Conservation (phyloP, 1,140 invertebrate species). For the Calephelis virginiensis region DNA sequence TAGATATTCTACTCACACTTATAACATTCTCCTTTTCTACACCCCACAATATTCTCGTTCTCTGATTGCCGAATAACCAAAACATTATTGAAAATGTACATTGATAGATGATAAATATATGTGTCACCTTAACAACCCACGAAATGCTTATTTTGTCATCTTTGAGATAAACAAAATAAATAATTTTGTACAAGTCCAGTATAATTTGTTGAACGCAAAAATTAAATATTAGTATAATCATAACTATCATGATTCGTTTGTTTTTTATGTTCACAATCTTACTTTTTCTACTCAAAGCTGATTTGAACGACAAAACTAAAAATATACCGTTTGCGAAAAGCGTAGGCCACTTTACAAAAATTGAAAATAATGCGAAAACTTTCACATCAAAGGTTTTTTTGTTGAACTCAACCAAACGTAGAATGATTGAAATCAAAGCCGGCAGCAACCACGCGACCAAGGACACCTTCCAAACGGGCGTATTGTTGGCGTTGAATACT, state of each 20-base stretch:
- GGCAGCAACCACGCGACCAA: slow-evolving; percentile 48
- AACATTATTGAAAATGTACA: slow-evolving; percentile 62
- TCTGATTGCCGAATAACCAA: slow-evolving; percentile 65
- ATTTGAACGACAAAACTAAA: slow-evolving; percentile 45
- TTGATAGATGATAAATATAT: slow-evolving; percentile 51
- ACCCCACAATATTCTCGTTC: slow-evolving; percentile 57
- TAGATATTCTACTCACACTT: not conserved
- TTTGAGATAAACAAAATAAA: slow-evolving; percentile 30
- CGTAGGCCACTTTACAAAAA: slow-evolving; percentile 59
- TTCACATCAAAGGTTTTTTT: slow-evolving; percentile 25
- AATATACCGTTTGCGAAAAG: slow-evolving; percentile 47
- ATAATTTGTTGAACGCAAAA: slow-evolving; percentile 62
- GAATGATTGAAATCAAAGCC: slow-evolving; percentile 26
- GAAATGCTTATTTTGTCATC: slow-evolving; percentile 23
- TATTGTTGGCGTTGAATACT: slow-evolving; percentile 42
- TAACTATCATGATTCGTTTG: slow-evolving; percentile 46
- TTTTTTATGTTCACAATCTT: slow-evolving; percentile 44
- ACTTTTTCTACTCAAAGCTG: slow-evolving; percentile 43
- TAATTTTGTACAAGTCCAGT: slow-evolving; percentile 46
- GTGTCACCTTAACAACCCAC: slow-evolving; percentile 38
- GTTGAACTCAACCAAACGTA: slow-evolving; percentile 31
- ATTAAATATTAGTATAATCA: slow-evolving; percentile 53
- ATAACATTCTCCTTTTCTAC: slow-evolving; percentile 30
- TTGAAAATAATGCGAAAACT: slow-evolving; percentile 40
- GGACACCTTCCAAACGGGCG: slow-evolving; percentile 42